Conservation (phyloP, 2,888 invertebrate genomes). For the Netelia melanura region DNA sequence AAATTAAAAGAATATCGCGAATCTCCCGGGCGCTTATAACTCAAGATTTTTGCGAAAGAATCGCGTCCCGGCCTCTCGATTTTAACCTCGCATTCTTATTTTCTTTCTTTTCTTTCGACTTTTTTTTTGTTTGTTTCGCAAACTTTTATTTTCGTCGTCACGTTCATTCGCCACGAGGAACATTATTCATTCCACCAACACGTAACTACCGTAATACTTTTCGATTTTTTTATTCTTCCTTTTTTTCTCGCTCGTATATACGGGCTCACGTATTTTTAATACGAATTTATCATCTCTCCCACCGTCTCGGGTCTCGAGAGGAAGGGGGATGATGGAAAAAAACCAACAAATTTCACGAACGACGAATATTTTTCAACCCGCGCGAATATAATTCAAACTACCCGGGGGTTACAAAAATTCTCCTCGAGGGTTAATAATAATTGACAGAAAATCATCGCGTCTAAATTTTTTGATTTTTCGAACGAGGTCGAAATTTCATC, state of each 20-base stretch:
- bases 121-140: conserved; percentile 7
- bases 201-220: conserved; percentile 64
- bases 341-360: too few relatives aligned
- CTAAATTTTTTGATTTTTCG: too few relatives aligned
- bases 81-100: conserved; percentile 47
- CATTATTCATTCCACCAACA: conserved; percentile 67
- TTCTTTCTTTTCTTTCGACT: not conserved
- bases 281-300: conserved; percentile 64
- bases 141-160: conserved; percentile 68
- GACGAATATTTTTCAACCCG: too few relatives aligned
- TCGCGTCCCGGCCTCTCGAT: conserved; percentile 41
- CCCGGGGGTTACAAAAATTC: too few relatives aligned
- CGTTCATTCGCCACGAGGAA: conserved; percentile 63
- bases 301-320: conserved; percentile 16
- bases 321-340: not conserved
- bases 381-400: too few relatives aligned
- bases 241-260: conserved; percentile 10
- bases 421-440: too few relatives aligned
- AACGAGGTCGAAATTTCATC: too few relatives aligned
- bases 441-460: too few relatives aligned
- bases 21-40: conserved; percentile 36
- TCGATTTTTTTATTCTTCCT: conserved; percentile 23
- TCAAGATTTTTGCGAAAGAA: conserved; percentile 62
- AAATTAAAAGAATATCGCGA: conserved; percentile 26
- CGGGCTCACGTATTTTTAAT: conserved; percentile 66